Evolutionary conservation across 2,888 invertebrate species (phyloP).

Genomic region (Smittia sp.): DNA sequence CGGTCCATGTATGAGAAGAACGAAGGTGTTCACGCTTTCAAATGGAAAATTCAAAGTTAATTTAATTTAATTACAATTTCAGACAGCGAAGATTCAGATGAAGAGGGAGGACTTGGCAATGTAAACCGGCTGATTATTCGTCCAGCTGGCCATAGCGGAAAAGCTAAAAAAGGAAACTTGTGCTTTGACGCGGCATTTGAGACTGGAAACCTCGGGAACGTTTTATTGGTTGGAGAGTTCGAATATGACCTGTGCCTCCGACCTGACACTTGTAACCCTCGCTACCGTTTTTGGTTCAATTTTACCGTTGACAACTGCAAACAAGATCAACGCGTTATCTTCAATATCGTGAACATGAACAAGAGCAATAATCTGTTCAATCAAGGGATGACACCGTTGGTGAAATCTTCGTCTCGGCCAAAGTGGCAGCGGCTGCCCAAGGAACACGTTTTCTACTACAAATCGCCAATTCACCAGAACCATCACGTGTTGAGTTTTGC

Average conservation of each 20-base stretch:
- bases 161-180: slow-evolving; percentile 62
- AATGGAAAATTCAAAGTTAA: neutral
- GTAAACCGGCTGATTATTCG: slow-evolving; percentile 83
- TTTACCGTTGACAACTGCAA: slow-evolving; percentile 96
- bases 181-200: slow-evolving; percentile 98
- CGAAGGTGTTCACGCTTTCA: slow-evolving; percentile 21
- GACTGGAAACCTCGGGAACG: slow-evolving; percentile 94
- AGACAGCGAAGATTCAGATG: slow-evolving; percentile 91
- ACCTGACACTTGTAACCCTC: slow-evolving; percentile 94
- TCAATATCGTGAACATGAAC: slow-evolving; percentile 95
- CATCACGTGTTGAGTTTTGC: slow-evolving; percentile 91
- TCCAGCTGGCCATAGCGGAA: slow-evolving; percentile 88
- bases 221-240: slow-evolving; percentile 87
- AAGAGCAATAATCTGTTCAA: slow-evolving; percentile 87
- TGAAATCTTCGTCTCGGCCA: slow-evolving; percentile 83
- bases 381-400: slow-evolving; percentile 88
- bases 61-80: slow-evolving; percentile 43
- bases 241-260: slow-evolving; percentile 96
- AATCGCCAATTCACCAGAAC: slow-evolving; percentile 81
- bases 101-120: slow-evolving; percentile 91
- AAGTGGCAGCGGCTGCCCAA: slow-evolving; percentile 86
- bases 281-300: slow-evolving; percentile 93
- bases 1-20: slow-evolving; percentile 37
- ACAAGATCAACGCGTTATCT: slow-evolving; percentile 90
- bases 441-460: slow-evolving; percentile 87